Evolutionary conservation across 2,888 invertebrate species (phyloP), one percentile per base, ranked within the genome.

Genomic region (Gortyna flavago): DNA sequence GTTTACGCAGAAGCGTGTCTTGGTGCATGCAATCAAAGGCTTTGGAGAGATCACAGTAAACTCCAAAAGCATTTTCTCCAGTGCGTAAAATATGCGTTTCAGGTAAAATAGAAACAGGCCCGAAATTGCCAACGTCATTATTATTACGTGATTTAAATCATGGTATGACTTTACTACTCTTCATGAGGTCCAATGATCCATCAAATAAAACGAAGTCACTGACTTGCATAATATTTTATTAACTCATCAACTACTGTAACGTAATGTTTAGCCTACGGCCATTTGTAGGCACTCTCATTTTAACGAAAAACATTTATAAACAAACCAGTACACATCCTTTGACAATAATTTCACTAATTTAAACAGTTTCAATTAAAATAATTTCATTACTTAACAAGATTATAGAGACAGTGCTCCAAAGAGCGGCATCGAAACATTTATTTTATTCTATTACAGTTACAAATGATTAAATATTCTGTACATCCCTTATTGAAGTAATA

Each of bases 221-320:
- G 35, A 73, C 79, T 79, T 70, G 70, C 79, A 70, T 76, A 86
- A 79, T 88, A 80, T 81, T 87, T 88, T 86, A 86, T 85, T 88
- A 88, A 86, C 80, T 86, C 76, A 72, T 79, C 81, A 81, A 78
- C 88, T 86, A 86, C 77, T 62, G 59, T 82, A 85, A 83, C 81
- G 48, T 73, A 72, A 74, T 68, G 64, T 80, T 54, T 66, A 32
- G 62, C 75, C 81, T 80, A 83, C 68, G 18, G 11, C 16, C 68
- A 59, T 44, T 35, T 44, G 76, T 77, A 86, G 88, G 81, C 88
- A 84, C 82, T 81, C 75, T 41, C 77, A 78, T 86, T 62, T 71
- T 65, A 76, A 67, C 75, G 32, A 57, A 77, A 85, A 71, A 81
- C 32, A 71, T 67, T 76, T 70, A 69, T 57, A 66, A 82, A 83